These are phyloP conservation scores for Cecidostiba fungosa DNA, from an alignment of 2,888 invertebrate species.

Conservation along the genomic window DNA sequence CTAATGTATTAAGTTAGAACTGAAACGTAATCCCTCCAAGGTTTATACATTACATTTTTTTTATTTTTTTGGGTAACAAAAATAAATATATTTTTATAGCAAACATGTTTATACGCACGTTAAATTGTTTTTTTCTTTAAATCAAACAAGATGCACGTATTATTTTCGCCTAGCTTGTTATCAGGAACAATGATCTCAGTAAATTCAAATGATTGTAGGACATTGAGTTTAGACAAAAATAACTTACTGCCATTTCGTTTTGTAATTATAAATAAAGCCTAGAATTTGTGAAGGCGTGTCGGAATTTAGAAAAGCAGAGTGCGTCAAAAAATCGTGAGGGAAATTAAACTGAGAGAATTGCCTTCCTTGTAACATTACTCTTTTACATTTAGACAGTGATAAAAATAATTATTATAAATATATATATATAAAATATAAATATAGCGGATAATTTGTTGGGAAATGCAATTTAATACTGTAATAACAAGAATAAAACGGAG, in stretches of 20 bases:
- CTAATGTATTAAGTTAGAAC: background rate
- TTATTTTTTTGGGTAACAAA: background rate
- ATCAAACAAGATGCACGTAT: background rate
- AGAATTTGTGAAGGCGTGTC: conserved; percentile 41
- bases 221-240: conserved; percentile 32
- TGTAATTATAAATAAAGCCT: conserved; percentile 56
- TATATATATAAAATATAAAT: conserved; percentile 61
- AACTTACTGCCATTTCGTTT: conserved; percentile 59
- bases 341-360: conserved; percentile 67
- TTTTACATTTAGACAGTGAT: conserved; percentile 58
- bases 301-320: conserved; percentile 11
- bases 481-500: conserved; percentile 6
- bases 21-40: background rate
- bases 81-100: conserved; percentile 16
- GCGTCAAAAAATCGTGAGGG: conserved; percentile 26
- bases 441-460: conserved; percentile 54
- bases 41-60: background rate
- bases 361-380: conserved; percentile 72
- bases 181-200: background rate
- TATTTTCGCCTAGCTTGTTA: background rate
- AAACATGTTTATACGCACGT: background rate
- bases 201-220: background rate
- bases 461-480: conserved; percentile 51
- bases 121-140: background rate
- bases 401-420: conserved; percentile 55